phyloP scores from a whole-genome alignment of 1,140 invertebrate species.

The Bombyx mori region ASM3026992v2 NC_085116.1:10329001-10329500 shows the following conservation, averaged over 20 bases:
- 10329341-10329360: too few relatives aligned
- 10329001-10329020: conserved; percentile 70
- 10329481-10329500: conserved; percentile 69
- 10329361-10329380: too few relatives aligned
- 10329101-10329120: conserved; percentile 72
- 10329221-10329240: conserved; percentile 36
- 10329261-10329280: conserved; percentile 40
- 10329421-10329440: conserved; percentile 11
- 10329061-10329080: conserved; percentile 55
- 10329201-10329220: conserved; percentile 68
- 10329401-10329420: too few relatives aligned
- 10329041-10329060: conserved; percentile 73
- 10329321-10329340: too few relatives aligned
- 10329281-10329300: too few relatives aligned
- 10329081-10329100: conserved; percentile 61
- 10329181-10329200: conserved; percentile 69
- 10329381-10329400: too few relatives aligned
- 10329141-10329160: conserved; percentile 60
- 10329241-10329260: conserved; percentile 52
- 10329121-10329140: conserved; percentile 40
- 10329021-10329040: conserved; percentile 73
- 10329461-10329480: conserved; percentile 64
- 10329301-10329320: too few relatives aligned
- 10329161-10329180: conserved; percentile 26
- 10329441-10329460: conserved; percentile 57